These are phyloP conservation scores for Cryptotermes secundus DNA, from an alignment of 1,140 invertebrate species.

Conservation along the genomic window DNA sequence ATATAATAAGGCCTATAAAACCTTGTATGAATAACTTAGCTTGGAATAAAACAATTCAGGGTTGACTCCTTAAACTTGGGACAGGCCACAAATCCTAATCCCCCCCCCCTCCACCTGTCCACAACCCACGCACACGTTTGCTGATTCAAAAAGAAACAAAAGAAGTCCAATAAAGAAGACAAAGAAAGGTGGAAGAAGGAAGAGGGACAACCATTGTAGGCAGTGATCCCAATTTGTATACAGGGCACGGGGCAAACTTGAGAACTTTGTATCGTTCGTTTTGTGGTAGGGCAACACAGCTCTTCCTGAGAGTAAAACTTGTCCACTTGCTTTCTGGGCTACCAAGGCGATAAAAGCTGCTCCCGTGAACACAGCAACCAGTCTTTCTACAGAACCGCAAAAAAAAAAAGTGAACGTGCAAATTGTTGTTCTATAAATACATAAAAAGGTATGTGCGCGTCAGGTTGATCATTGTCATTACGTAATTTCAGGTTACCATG, in stretches of 20 bases:
- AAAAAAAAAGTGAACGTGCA: too few species aligned
- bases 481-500: too few species aligned
- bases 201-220: background rate
- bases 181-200: background rate
- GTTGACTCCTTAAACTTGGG: background rate
- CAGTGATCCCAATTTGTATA: conserved; percentile 2
- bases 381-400: background rate
- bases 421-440: too few species aligned
- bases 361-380: background rate
- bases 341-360: background rate
- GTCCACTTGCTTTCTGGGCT: background rate
- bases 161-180: background rate
- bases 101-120: background rate
- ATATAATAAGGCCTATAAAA: background rate
- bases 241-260: background rate
- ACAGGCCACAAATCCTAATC: background rate
- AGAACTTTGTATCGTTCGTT: too few species aligned
- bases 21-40: background rate
- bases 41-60: background rate
- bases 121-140: background rate
- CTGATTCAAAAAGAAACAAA: background rate
- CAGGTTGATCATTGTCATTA: too few species aligned
- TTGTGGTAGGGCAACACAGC: background rate
- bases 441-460: too few species aligned
- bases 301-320: background rate